Percentiles rank a stretch among this genome's conserved stretches.
These are phyloP conservation scores for Margaritifera margaritifera DNA, from an alignment of 2,888 invertebrate genomes.

Conservation along the genomic window DNA sequence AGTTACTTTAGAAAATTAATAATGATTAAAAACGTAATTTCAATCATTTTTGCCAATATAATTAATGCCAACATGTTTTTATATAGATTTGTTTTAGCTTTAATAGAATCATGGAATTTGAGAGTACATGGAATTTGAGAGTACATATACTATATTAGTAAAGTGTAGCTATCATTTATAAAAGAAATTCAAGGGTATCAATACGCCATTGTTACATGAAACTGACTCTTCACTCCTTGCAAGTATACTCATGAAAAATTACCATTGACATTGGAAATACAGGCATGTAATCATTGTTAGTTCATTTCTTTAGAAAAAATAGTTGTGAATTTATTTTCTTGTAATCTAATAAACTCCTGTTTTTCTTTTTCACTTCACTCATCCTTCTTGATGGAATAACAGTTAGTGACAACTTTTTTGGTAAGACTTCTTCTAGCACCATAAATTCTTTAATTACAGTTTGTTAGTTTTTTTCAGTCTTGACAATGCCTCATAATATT, in stretches of 20 bases:
- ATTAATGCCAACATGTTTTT: too few species aligned
- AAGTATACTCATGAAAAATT: neutral
- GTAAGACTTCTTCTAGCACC: constrained; percentile 81
- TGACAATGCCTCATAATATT: neutral
- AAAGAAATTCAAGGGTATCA: too few species aligned
- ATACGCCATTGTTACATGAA: neutral
- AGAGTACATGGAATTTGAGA: too few species aligned
- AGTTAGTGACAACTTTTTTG: constrained; percentile 99
- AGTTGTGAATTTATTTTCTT: constrained; percentile 1
- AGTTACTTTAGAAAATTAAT: too few species aligned
- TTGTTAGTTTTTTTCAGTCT: constrained; percentile 1
- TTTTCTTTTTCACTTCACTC: constrained; percentile 12
- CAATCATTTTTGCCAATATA: too few species aligned
- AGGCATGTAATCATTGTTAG: neutral
- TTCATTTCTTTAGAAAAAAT: neutral
- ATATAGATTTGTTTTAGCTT: too few species aligned
- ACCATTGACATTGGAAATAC: neutral
- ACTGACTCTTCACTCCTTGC: neutral
- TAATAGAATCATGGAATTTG: too few species aligned
- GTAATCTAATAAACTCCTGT: constrained; percentile 28
- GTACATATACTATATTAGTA: too few species aligned
- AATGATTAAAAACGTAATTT: too few species aligned
- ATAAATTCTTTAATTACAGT: neutral
- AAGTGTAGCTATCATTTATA: too few species aligned
- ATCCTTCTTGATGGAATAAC: constrained; percentile 64